Evolutionary conservation across 2,797 vertebrate genomes (phyloP).

Genomic region (Poliocrania exsul): DNA sequence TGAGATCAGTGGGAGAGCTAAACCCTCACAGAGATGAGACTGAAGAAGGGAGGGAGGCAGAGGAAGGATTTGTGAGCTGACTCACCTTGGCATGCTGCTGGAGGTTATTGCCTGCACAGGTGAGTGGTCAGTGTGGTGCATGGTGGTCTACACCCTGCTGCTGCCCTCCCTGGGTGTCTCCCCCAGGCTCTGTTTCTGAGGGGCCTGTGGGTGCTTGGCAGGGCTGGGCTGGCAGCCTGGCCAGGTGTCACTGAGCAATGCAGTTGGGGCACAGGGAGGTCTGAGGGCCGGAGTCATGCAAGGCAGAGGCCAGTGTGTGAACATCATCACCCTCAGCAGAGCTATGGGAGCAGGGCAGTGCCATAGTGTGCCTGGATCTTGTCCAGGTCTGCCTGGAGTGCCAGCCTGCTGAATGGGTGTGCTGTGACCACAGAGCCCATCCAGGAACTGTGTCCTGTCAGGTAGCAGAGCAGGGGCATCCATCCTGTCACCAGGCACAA

Average conservation of each 20-base stretch:
- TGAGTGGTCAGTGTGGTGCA: accelerated
- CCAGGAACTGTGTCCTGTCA: not conserved
- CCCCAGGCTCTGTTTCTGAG: not conserved
- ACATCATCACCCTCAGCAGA: accelerated
- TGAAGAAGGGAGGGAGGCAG: not conserved
- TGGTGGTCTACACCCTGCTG: not conserved
- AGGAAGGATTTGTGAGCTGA: not conserved
- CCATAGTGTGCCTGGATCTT: accelerated
- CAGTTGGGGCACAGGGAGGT: not conserved
- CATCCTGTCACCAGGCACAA: accelerated
- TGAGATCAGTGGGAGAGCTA: not conserved
- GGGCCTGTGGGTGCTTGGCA: accelerated
- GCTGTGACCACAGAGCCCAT: not conserved
- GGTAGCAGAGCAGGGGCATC: not conserved
- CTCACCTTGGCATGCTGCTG: not conserved
- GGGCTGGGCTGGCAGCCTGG: not conserved
- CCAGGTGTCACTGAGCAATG: not conserved
- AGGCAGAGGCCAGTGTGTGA: not conserved
- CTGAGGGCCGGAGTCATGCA: accelerated
- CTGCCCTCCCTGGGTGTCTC: not conserved
- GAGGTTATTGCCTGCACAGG: not conserved
- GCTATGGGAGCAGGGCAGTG: not conserved
- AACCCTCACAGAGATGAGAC: not conserved
- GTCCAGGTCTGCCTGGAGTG: not conserved
- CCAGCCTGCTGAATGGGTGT: too few species aligned